Percentiles rank a stretch among this genome's conserved stretches.
phyloP scores from a whole-genome alignment of 2,797 vertebrate species.

The Pantherophis vulpinus region DNA sequence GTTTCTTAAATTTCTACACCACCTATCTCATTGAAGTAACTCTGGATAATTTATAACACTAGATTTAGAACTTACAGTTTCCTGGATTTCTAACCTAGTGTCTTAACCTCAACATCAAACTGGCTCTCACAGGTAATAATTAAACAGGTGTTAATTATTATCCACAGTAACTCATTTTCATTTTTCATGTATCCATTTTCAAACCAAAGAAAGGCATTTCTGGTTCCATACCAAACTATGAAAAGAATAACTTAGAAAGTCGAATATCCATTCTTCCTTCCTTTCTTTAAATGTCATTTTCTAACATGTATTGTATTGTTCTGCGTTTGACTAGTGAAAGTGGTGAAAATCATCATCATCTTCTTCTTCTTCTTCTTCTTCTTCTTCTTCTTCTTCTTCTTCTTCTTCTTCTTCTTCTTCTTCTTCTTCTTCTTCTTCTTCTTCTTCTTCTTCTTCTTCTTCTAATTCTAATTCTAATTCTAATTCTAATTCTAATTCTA shows the following conservation, averaged over 20 bases:
- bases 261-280: not conserved
- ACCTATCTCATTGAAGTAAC: not conserved
- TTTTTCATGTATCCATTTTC: not conserved
- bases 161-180: not conserved
- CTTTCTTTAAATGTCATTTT: not conserved
- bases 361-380: too few species aligned
- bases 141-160: not conserved
- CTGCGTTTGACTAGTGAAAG: not conserved
- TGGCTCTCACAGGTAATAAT: not conserved
- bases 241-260: not conserved
- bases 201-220: not conserved
- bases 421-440: too few species aligned
- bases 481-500: too few species aligned
- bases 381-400: not conserved
- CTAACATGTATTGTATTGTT: not conserved
- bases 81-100: not conserved
- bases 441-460: too few species aligned
- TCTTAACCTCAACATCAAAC: not conserved
- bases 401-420: too few species aligned
- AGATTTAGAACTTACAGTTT: not conserved
- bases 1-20: not conserved
- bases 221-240: not conserved
- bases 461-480: too few species aligned
- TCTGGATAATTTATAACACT: not conserved
- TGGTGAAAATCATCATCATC: too few species aligned